A percentile compares a stretch with the other conserved stretches of the same genome.
These are phyloP conservation scores for Poeciliopsis presidionis DNA, from an alignment of 2,797 vertebrate genomes.

Conservation along the genomic window DNA sequence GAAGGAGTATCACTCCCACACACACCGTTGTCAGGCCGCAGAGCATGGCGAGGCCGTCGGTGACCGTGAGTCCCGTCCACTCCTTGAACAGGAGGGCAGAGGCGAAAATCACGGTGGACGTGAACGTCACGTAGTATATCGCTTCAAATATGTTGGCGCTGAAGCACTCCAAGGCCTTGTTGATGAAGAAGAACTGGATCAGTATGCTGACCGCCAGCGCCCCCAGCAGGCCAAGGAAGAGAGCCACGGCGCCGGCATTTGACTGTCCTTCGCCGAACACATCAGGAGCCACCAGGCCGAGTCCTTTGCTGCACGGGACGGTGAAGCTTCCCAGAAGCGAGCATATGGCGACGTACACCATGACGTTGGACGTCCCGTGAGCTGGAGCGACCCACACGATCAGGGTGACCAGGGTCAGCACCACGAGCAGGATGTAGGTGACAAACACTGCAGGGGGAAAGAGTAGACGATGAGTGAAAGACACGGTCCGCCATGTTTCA, in stretches of 20 bases:
- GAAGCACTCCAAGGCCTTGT: conserved; percentile 91
- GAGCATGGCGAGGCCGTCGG: conserved; percentile 89
- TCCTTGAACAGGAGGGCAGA: conserved; percentile 95
- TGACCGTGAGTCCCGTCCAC: conserved; percentile 87
- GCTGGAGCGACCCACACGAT: conserved; percentile 90
- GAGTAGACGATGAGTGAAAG: conserved; percentile 16
- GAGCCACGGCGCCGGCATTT: conserved; percentile 79
- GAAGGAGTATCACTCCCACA: conserved; percentile 90
- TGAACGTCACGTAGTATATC: conserved; percentile 95
- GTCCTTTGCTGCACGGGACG: conserved; percentile 94
- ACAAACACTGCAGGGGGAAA: conserved; percentile 87
- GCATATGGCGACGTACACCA: conserved; percentile 96
- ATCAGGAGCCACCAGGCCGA: conserved; percentile 90
- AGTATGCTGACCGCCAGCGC: conserved; percentile 89
- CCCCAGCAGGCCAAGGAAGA: conserved; percentile 87
- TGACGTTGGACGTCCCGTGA: conserved; percentile 90
- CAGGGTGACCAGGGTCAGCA: conserved; percentile 86
- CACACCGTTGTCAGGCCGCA: conserved; percentile 90
- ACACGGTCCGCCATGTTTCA: not conserved
- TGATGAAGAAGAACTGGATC: conserved; percentile 95
- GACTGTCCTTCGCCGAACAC: conserved; percentile 81
- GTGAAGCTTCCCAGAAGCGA: conserved; percentile 96
- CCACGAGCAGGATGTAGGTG: conserved; percentile 85
- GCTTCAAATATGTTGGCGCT: conserved; percentile 93
- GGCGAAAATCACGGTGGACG: conserved; percentile 88